phyloP scores from a whole-genome alignment of 2,888 invertebrate species.

The Lymantria dispar region DNA sequence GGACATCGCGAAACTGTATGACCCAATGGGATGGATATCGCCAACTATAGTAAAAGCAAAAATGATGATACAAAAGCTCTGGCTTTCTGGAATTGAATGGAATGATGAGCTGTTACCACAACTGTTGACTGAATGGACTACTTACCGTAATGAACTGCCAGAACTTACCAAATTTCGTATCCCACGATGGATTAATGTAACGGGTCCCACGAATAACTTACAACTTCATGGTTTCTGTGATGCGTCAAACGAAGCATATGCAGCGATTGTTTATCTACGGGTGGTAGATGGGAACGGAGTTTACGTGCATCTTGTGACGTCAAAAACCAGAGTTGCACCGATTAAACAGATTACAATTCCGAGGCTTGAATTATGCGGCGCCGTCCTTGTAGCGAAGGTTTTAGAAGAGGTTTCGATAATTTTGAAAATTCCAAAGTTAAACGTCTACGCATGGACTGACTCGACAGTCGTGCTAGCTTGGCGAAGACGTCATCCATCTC shows the following conservation, averaged over 20 bases:
- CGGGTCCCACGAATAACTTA: neutral
- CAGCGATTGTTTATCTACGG: neutral
- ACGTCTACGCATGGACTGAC: slow-evolving; percentile 2
- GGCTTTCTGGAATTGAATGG: slow-evolving; percentile 12
- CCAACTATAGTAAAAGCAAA: slow-evolving; percentile 14
- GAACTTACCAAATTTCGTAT: slow-evolving; percentile 3
- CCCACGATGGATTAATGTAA: slow-evolving; percentile 1
- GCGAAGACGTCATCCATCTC: neutral
- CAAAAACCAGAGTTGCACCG: slow-evolving; percentile 8
- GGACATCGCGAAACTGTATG: slow-evolving; percentile 34
- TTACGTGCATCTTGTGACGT: neutral
- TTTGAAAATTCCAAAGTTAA: neutral
- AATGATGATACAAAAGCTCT: slow-evolving; percentile 11
- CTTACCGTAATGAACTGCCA: slow-evolving; percentile 7
- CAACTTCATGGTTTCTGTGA: neutral
- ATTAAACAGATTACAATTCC: slow-evolving; percentile 3
- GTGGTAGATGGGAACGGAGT: neutral
- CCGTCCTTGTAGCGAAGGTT: slow-evolving; percentile 6
- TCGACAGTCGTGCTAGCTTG: slow-evolving; percentile 4
- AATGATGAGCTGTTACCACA: slow-evolving; percentile 9
- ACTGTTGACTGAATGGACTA: slow-evolving; percentile 9
- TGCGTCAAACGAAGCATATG: slow-evolving; percentile 1
- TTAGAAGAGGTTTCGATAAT: slow-evolving; percentile 1
- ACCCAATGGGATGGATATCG: slow-evolving; percentile 37
- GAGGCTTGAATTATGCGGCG: slow-evolving; percentile 10